Percentiles rank a stretch among this genome's conserved stretches.
Conservation (phyloP, 2,888 invertebrate genomes). For the Adelognathus sp. region DNA sequence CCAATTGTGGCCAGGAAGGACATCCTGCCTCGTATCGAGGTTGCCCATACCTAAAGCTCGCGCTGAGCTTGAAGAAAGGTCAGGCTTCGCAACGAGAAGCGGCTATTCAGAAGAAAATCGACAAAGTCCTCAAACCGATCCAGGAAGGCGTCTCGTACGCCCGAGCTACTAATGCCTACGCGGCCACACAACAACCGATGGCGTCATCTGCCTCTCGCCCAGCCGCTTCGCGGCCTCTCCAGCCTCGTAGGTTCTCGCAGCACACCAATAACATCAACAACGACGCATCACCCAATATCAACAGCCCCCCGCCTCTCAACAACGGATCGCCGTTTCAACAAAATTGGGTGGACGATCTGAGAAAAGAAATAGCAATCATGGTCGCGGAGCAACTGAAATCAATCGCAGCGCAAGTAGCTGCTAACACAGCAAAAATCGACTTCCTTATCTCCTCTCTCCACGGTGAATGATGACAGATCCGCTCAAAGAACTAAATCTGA, state of each 20-base stretch:
- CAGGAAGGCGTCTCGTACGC: not conserved
- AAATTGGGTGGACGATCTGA: not conserved
- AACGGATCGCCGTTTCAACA: not conserved
- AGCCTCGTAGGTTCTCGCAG: not conserved
- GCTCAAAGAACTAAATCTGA: not conserved
- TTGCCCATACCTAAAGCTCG: conserved; percentile 22
- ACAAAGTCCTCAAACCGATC: not conserved
- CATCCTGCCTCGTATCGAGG: conserved; percentile 47
- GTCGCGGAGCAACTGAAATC: not conserved
- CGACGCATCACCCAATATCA: too few relatives aligned
- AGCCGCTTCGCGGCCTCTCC: not conserved
- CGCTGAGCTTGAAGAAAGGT: not conserved
- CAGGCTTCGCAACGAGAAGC: not conserved
- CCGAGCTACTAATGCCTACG: too few relatives aligned
- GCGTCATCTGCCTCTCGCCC: not conserved
- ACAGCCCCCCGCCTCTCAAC: too few relatives aligned
- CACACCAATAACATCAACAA: too few relatives aligned
- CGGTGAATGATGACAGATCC: not conserved
- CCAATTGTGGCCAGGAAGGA: too few relatives aligned
- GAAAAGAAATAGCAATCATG: not conserved
- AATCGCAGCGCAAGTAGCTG: not conserved
- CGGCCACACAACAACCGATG: too few relatives aligned
- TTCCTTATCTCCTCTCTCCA: not conserved
- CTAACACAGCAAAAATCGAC: not conserved
- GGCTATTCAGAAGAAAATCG: not conserved